phyloP scores from a whole-genome alignment of 2,113 vertebrate species.

The Pitta sordida region DNA sequence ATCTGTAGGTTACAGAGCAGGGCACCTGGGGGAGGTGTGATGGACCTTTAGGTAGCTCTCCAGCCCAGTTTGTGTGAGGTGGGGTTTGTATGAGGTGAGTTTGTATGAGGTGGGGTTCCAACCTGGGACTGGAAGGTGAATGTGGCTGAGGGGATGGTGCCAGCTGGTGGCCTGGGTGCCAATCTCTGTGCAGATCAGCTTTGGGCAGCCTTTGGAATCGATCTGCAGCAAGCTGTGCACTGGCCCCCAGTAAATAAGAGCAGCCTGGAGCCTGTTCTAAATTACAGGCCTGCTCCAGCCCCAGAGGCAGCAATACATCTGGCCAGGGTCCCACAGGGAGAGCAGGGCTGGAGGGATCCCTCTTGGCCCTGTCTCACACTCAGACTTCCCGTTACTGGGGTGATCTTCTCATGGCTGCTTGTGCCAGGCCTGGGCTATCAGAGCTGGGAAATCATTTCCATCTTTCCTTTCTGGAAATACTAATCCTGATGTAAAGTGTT shows the following conservation, averaged over 20 bases:
- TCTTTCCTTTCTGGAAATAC: not conserved
- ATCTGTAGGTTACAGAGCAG: fast-evolving
- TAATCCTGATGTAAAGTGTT: not conserved
- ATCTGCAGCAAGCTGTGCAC: not conserved
- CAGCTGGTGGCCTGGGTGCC: not conserved
- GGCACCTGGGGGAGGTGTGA: not conserved
- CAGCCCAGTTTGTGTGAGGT: not conserved
- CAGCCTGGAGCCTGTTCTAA: conserved; percentile 26
- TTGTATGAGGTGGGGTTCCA: no score
- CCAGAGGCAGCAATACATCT: conserved; percentile 44
- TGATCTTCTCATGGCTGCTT: not conserved
- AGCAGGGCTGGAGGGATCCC: not conserved
- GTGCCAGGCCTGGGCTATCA: not conserved
- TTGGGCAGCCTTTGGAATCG: not conserved
- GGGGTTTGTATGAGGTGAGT: no score
- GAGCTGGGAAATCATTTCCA: not conserved
- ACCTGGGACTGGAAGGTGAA: fast-evolving
- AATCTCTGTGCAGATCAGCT: not conserved
- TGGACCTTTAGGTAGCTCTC: not conserved
- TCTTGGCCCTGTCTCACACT: not conserved
- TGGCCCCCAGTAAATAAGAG: conserved; percentile 35
- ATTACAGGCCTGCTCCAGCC: not conserved
- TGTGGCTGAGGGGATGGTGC: not conserved
- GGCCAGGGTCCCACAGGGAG: not conserved
- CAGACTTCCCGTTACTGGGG: not conserved